A percentile compares a stretch with the other conserved stretches of the same genome.
These are phyloP conservation scores for Astreopora myriophthalma DNA, from an alignment of 64 coral and sea anemone genomes.

Conservation along the genomic window DNA sequence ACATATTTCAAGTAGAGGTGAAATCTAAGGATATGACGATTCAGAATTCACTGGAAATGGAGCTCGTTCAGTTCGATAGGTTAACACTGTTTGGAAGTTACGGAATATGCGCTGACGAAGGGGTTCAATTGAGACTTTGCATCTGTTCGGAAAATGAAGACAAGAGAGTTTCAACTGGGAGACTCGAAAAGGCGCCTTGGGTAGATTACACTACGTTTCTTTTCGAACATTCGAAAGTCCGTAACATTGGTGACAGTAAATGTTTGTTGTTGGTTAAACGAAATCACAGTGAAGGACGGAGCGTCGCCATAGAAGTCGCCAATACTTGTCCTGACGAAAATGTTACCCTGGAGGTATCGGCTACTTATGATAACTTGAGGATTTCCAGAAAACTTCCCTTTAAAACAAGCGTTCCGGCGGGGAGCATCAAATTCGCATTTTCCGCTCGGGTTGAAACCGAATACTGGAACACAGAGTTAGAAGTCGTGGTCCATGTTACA, in stretches of 20 bases:
- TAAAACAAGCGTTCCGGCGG: neutral
- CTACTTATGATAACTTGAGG: neutral
- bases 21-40: conserved; percentile 7
- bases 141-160: conserved; percentile 44
- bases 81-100: conserved; percentile 77
- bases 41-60: conserved; percentile 64
- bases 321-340: neutral
- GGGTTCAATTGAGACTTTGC: conserved; percentile 68
- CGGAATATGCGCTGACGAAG: conserved; percentile 57
- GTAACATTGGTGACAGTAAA: neutral
- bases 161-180: neutral
- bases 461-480: neutral
- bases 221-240: neutral
- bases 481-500: neutral
- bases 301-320: conserved; percentile 5
- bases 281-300: conserved; percentile 16
- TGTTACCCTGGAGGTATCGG: neutral
- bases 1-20: conserved; percentile 75
- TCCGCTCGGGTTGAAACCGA: neutral
- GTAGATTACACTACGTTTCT: conserved; percentile 20
- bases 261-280: conserved; percentile 13
- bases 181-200: neutral
- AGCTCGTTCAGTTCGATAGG: conserved; percentile 70
- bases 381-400: conserved; percentile 18
- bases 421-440: conserved; percentile 33